A percentile compares a stretch with the other conserved stretches of the same genome.
These are phyloP conservation scores for Physocephala rufipes DNA, from an alignment of 2,888 invertebrate species.

Conservation along the genomic window DNA sequence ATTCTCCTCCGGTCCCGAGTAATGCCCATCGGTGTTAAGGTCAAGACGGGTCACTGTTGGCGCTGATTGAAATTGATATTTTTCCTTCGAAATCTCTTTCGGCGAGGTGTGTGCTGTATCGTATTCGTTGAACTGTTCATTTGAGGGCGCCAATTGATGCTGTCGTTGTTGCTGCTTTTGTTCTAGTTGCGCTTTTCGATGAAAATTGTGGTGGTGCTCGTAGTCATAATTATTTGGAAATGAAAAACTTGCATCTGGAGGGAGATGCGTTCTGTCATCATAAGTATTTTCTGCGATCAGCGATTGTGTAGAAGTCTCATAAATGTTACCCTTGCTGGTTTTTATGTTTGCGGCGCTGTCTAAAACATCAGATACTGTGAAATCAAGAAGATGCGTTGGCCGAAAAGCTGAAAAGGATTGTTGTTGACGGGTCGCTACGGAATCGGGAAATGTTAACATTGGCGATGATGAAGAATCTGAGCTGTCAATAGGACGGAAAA, in stretches of 20 bases:
- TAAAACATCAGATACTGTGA: slow-evolving; percentile 56
- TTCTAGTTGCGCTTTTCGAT: no score
- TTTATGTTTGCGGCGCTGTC: slow-evolving; percentile 46
- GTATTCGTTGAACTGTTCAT: not conserved
- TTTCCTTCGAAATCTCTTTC: slow-evolving; percentile 46
- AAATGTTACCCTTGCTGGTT: slow-evolving; percentile 46
- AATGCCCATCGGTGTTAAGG: slow-evolving; percentile 57
- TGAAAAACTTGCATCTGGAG: slow-evolving; percentile 42
- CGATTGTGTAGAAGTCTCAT: slow-evolving; percentile 18
- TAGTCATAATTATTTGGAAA: slow-evolving; percentile 40
- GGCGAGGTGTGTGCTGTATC: slow-evolving; percentile 12
- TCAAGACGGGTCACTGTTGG: slow-evolving; percentile 58
- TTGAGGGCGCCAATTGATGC: no score
- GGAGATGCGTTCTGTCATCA: slow-evolving; percentile 23
- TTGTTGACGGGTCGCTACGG: not conserved
- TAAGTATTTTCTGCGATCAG: not conserved
- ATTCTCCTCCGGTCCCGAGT: slow-evolving; percentile 42
- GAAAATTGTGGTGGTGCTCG: not conserved
- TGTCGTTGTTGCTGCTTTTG: slow-evolving; percentile 32
- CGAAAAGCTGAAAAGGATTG: slow-evolving; percentile 45
- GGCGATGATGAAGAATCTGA: not conserved
- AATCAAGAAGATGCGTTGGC: slow-evolving; percentile 57
- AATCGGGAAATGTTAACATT: not conserved
- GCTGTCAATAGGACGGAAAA: not conserved
- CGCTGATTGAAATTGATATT: slow-evolving; percentile 46